Conservation (phyloP, 53 echinoderm and acorn worm genomes). For the Echinarachnius parma region DNA sequence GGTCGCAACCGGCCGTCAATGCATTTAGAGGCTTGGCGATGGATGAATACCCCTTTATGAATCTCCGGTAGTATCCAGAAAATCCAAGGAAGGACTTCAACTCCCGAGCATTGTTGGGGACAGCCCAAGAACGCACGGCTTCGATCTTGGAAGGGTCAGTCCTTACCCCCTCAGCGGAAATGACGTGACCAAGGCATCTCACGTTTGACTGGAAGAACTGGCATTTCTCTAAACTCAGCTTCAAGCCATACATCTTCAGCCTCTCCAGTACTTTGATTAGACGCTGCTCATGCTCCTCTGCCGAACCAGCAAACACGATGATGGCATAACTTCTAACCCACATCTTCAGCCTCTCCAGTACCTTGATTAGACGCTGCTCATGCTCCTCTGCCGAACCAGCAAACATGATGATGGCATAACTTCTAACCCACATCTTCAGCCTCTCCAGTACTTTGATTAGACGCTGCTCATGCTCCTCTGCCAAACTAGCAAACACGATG, state of each 20-base stretch:
- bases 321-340: conserved; percentile 24
- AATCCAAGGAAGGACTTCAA: conserved; percentile 66
- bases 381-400: no score
- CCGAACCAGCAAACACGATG: not conserved
- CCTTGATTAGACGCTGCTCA: no score
- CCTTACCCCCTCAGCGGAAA: conserved; percentile 55
- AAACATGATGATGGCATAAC: no score
- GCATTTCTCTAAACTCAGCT: conserved; percentile 50
- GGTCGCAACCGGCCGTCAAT: conserved; percentile 39
- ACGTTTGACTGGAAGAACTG: conserved; percentile 51
- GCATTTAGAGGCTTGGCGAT: conserved; percentile 61
- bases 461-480: no score
- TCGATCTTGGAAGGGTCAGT: conserved; percentile 59
- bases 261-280: conserved; percentile 26
- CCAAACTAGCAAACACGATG: no score
- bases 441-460: no score
- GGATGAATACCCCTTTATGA: conserved; percentile 45
- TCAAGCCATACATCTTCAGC: conserved; percentile 31
- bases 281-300: conserved; percentile 26
- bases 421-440: conserved; percentile 22
- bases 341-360: not conserved
- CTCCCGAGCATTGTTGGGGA: conserved; percentile 48
- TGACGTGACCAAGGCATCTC: conserved; percentile 56
- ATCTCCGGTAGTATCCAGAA: conserved; percentile 65
- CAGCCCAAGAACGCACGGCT: conserved; percentile 55